Percentiles rank a stretch among this genome's conserved stretches.
phyloP scores from a whole-genome alignment of 2,113 vertebrate genomes.

The Platysternon megacephalum region DNA sequence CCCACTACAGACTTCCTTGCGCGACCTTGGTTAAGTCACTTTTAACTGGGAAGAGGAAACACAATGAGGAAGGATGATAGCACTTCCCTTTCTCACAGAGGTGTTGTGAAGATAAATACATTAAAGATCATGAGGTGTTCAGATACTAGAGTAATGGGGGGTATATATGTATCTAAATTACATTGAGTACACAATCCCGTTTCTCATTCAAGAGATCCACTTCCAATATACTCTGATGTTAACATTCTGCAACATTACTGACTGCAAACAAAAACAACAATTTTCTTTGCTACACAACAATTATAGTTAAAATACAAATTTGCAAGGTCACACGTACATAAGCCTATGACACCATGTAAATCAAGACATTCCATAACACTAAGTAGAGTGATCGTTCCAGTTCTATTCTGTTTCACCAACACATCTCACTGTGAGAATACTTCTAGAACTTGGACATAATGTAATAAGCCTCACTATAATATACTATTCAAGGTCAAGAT shows the following conservation, averaged over 20 bases:
- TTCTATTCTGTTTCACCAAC: not conserved
- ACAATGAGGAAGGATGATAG: not conserved
- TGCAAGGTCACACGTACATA: not conserved
- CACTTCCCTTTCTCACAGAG: not conserved
- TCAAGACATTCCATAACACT: slow-evolving; percentile 12
- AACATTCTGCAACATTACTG: not conserved
- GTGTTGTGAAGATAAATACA: not conserved
- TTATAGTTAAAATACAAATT: not conserved
- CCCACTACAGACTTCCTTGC: not conserved
- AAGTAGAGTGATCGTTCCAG: not conserved
- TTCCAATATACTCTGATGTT: not conserved
- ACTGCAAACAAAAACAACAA: not conserved
- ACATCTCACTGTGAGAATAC: slow-evolving; percentile 8
- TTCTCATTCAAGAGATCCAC: not conserved
- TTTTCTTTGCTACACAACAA: not conserved
- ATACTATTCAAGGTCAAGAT: not conserved
- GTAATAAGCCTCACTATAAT: not conserved
- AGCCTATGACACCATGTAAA: not conserved
- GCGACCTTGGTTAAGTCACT: not conserved
- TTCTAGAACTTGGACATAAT: not conserved
- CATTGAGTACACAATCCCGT: not conserved
- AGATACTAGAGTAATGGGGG: not conserved
- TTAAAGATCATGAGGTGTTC: not conserved
- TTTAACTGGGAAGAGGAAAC: not conserved
- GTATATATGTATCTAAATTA: not conserved